Evolutionary conservation across 1,140 invertebrate genomes (phyloP).

Genomic region (Drosophila hydei): DNA sequence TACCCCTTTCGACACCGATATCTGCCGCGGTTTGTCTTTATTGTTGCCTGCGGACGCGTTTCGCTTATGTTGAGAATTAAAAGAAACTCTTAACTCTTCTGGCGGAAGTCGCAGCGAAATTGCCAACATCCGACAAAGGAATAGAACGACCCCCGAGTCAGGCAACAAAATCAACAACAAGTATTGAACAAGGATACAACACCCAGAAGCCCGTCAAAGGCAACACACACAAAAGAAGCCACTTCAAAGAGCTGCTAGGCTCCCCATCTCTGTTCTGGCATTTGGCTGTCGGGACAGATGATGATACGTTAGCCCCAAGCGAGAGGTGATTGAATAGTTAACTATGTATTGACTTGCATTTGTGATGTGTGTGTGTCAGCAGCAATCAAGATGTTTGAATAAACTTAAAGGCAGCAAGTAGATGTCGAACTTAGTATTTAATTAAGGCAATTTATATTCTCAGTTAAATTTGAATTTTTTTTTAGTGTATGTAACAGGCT

Average conservation of each 20-base stretch:
- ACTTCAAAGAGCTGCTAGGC: neutral
- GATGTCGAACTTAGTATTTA: too few species aligned
- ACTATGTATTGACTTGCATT: too few species aligned
- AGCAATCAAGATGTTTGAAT: too few species aligned
- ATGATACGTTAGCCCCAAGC: too few species aligned
- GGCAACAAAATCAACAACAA: conserved; percentile 40
- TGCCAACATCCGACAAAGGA: conserved; percentile 68
- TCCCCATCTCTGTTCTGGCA: too few species aligned
- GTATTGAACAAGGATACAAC: conserved; percentile 19
- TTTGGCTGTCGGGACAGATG: too few species aligned
- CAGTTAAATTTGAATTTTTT: too few species aligned
- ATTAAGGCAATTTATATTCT: too few species aligned
- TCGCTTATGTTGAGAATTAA: conserved; percentile 73
- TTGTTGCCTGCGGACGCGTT: conserved; percentile 57
- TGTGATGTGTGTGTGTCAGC: too few species aligned
- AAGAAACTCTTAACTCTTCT: conserved; percentile 74
- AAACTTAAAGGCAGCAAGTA: too few species aligned
- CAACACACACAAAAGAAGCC: neutral
- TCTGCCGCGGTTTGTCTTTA: conserved; percentile 47
- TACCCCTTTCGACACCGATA: neutral
- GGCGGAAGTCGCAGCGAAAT: conserved; percentile 71
- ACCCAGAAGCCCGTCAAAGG: neutral
- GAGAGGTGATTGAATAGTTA: too few species aligned
- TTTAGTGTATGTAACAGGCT: too few species aligned
- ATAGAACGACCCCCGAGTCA: conserved; percentile 28